Evolutionary conservation across 2,888 invertebrate species (phyloP).

Genomic region (Hydrotaea diabolus): DNA sequence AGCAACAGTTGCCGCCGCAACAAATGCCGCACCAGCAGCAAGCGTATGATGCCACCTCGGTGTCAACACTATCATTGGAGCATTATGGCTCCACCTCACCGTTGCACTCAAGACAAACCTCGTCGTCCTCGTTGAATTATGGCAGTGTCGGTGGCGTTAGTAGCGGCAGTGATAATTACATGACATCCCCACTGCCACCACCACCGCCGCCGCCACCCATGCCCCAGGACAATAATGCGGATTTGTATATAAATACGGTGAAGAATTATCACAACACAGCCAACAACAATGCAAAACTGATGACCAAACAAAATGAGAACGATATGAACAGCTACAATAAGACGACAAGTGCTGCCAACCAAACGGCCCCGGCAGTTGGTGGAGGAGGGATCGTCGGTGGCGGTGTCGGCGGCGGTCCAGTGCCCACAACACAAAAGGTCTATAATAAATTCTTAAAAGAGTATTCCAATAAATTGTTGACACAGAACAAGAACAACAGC

Average conservation of each 20-base stretch:
- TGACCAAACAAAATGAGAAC: conserved; percentile 77
- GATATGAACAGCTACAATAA: conserved; percentile 79
- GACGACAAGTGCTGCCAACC: neutral
- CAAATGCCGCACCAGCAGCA: conserved; percentile 56
- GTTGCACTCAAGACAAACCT: conserved; percentile 76
- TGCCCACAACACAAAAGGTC: conserved; percentile 71
- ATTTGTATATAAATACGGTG: conserved; percentile 66
- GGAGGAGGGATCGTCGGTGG: neutral
- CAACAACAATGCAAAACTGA: conserved; percentile 69
- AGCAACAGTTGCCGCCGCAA: conserved; percentile 59
- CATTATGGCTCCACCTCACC: conserved; percentile 74
- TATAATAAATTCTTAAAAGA: conserved; percentile 79
- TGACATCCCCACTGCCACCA: conserved; percentile 69
- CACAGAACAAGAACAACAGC: conserved; percentile 69
- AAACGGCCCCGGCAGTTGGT: neutral
- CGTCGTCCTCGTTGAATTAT: conserved; percentile 74
- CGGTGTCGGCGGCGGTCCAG: conserved; percentile 40
- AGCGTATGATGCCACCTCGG: neutral
- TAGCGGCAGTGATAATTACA: conserved; percentile 66
- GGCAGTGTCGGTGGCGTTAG: conserved; percentile 63
- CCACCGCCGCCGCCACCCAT: conserved; percentile 73
- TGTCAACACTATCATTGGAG: conserved; percentile 73
- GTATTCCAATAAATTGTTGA: conserved; percentile 77
- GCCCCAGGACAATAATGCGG: conserved; percentile 57
- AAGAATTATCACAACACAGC: conserved; percentile 61